Evolutionary conservation across 2,113 vertebrate genomes (phyloP), one percentile per base, ranked within the genome.

Genomic region (Macroglossus sobrinus): DNA sequence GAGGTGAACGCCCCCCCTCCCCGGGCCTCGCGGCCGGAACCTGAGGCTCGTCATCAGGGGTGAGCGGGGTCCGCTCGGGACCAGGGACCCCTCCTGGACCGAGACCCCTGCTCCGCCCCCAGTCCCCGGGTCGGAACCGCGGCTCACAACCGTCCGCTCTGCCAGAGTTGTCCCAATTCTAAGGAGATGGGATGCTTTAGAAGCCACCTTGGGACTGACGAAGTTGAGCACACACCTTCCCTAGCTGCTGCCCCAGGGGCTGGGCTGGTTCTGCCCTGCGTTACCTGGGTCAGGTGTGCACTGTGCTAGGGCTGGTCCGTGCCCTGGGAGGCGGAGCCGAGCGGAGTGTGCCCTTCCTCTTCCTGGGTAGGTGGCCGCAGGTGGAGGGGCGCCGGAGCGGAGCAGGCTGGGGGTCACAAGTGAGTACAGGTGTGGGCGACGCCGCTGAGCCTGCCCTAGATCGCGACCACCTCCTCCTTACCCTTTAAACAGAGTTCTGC

Each of bases 281-380:
- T 61, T 33, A 92, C 95, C 93, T 92, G 93, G 4, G 50, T 6
- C 94, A 94, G 96, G 96, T 95, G 94, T 16, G 94, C 78, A 0
- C 63, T 57, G 28, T 38, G 47, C 19, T 0, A 1, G 13, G 59
- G 45, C 38, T 24, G 2, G 30, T 24, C 89, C 88, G 63, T 2
- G 43, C 24, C 45, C 14, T 2, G 24, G 22, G 35, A 76, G 95
- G 97, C 69, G 89, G 94, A n/a, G 79, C 66, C 68, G 5, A 13
- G 45, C 30, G 28, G 15, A 18, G 82, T 0, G 24, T 43, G 40
- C 64, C 19, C 84, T 80, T 94, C 97, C 89, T 91, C 45, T 95
- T 96, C 96, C 96, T 55, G 91, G 30, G 79, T 10, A 3, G 47
- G 79, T 22, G 71, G 28, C 55, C 3, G 22, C 81, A 22, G 74